These are phyloP conservation scores for Cryptoblepharus egeriae DNA, from an alignment of 2,797 vertebrate genomes.

Conservation along the genomic window DNA sequence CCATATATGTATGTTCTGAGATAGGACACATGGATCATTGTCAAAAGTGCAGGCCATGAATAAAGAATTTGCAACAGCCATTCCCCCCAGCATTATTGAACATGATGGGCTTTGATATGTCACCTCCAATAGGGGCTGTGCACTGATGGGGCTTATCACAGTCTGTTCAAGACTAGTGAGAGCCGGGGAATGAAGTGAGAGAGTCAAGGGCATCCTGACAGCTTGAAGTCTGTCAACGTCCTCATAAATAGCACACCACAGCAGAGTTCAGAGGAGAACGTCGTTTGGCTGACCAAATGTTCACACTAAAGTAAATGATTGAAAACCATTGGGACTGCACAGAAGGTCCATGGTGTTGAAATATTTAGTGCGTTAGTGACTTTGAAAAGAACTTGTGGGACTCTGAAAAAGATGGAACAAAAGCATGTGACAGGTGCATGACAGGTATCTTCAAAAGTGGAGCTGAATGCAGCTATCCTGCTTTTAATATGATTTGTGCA, in stretches of 20 bases:
- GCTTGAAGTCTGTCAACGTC: constrained; percentile 54
- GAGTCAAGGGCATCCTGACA: constrained; percentile 35
- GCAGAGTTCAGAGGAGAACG: constrained; percentile 59
- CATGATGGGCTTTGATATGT: constrained; percentile 54
- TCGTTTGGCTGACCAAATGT: constrained; percentile 55
- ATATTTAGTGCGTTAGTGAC: constrained; percentile 70
- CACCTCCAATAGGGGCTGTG: constrained; percentile 31
- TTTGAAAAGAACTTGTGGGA: constrained; percentile 67
- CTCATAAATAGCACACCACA: constrained; percentile 60
- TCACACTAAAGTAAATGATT: constrained; percentile 69
- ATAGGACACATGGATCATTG: constrained; percentile 39
- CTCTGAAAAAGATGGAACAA: constrained; percentile 68
- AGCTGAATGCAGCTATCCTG: constrained; percentile 63
- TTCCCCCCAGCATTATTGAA: constrained; percentile 20
- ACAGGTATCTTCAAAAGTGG: constrained; percentile 57
- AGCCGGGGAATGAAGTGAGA: constrained; percentile 30
- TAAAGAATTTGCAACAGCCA: constrained; percentile 37
- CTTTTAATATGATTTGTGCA: constrained; percentile 67
- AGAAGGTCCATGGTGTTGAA: constrained; percentile 65
- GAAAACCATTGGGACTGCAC: constrained; percentile 68
- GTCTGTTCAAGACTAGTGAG: constrained; percentile 14
- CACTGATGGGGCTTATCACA: neutral
- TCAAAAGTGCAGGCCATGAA: constrained; percentile 31
- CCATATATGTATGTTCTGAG: constrained; percentile 42
- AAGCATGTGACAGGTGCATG: constrained; percentile 62